A percentile compares a stretch with the other conserved stretches of the same genome.
Conservation (phyloP, 2,113 vertebrate species). For the human (Homo sapiens) region GRCh38 chr7:45992001-45992500, state of each 20-base stretch:
- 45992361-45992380: no score
- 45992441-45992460: background rate
- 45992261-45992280: background rate
- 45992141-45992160: background rate
- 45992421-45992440: background rate
- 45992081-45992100: background rate
- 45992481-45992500: background rate
- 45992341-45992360: background rate
- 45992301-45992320: fast-evolving
- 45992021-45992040: fast-evolving
- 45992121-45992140: background rate
- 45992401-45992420: background rate
- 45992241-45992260: background rate
- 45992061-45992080: background rate
- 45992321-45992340: background rate
- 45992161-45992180: background rate
- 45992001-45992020: background rate
- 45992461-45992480: background rate
- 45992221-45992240: background rate
- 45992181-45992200: background rate
- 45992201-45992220: background rate
- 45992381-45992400: background rate
- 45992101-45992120: background rate
- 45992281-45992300: fast-evolving
- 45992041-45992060: background rate